phyloP scores from a whole-genome alignment of 1,140 invertebrate genomes.

The Aphelinus certus region DNA sequence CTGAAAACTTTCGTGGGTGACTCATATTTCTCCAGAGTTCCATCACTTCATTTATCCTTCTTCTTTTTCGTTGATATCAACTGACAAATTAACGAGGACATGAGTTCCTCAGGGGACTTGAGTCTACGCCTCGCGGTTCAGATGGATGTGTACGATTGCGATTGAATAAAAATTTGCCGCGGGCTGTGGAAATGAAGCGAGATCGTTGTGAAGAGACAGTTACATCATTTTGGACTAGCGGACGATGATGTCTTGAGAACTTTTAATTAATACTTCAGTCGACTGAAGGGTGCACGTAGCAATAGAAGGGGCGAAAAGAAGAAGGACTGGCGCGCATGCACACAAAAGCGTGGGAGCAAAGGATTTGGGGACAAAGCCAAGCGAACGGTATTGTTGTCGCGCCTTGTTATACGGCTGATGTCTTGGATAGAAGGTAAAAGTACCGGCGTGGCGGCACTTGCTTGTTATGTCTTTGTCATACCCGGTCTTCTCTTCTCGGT shows the following conservation, averaged over 20 bases:
- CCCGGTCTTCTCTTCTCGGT: conserved; percentile 32
- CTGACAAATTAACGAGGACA: too few species aligned
- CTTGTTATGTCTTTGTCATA: conserved; percentile 45
- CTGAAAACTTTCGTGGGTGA: too few species aligned
- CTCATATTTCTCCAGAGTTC: too few species aligned
- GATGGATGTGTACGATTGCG: too few species aligned
- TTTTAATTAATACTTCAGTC: conserved; percentile 56
- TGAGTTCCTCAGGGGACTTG: too few species aligned
- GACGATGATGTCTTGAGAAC: conserved; percentile 46
- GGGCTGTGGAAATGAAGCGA: not conserved
- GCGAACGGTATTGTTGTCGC: conserved; percentile 54
- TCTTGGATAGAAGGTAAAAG: conserved; percentile 42
- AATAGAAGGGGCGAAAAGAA: not conserved
- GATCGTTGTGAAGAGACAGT: conserved; percentile 23
- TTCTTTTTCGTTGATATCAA: too few species aligned
- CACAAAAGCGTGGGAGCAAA: conserved; percentile 51
- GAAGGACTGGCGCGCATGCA: conserved; percentile 44
- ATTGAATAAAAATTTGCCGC: too few species aligned
- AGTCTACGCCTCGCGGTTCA: too few species aligned
- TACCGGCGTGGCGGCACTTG: conserved; percentile 41
- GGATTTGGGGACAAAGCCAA: conserved; percentile 58
- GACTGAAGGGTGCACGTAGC: not conserved
- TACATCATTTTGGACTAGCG: conserved; percentile 39
- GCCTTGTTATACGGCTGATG: conserved; percentile 54
- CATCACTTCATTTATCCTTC: too few species aligned